Percentiles rank a stretch among this genome's conserved stretches.
These are phyloP conservation scores for Lysiphlebus fabarum DNA, from an alignment of 1,140 invertebrate genomes.

Conservation along the genomic window DNA sequence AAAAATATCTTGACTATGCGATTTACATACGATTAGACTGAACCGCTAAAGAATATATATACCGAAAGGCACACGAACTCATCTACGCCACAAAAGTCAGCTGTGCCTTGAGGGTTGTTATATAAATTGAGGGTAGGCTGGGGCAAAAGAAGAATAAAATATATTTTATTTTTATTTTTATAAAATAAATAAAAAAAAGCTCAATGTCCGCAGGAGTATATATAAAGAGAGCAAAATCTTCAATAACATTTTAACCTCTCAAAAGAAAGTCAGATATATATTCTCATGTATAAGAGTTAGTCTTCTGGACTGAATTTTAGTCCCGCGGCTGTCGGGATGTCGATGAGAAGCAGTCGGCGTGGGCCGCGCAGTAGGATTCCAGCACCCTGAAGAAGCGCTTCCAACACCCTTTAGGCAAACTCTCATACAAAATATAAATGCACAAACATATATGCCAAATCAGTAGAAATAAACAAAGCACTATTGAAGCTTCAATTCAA, in stretches of 20 bases:
- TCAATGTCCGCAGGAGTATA: too few relatives aligned
- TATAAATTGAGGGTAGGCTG: background rate
- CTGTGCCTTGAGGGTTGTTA: constrained; percentile 21
- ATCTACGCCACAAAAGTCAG: constrained; percentile 45
- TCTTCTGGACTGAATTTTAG: constrained; percentile 24
- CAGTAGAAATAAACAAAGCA: too few relatives aligned
- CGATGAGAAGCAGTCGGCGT: constrained; percentile 50
- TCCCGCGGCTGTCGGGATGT: constrained; percentile 44
- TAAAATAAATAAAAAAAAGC: too few relatives aligned
- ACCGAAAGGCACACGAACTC: constrained; percentile 44
- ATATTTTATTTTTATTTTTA: too few relatives aligned
- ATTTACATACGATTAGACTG: constrained; percentile 55
- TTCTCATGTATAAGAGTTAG: background rate
- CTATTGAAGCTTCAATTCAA: too few relatives aligned
- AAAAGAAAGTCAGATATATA: background rate
- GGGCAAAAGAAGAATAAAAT: too few relatives aligned
- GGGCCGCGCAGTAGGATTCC: constrained; percentile 52
- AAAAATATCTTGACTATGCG: constrained; percentile 43
- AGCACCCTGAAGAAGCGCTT: constrained; percentile 53
- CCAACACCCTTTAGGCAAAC: constrained; percentile 43
- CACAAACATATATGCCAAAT: background rate
- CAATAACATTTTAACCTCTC: too few relatives aligned
- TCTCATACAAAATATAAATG: background rate
- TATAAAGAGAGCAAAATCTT: too few relatives aligned
- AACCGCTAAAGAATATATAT: background rate